phyloP scores from a whole-genome alignment of 2,797 vertebrate species.

The Centropyge bicolor region DNA sequence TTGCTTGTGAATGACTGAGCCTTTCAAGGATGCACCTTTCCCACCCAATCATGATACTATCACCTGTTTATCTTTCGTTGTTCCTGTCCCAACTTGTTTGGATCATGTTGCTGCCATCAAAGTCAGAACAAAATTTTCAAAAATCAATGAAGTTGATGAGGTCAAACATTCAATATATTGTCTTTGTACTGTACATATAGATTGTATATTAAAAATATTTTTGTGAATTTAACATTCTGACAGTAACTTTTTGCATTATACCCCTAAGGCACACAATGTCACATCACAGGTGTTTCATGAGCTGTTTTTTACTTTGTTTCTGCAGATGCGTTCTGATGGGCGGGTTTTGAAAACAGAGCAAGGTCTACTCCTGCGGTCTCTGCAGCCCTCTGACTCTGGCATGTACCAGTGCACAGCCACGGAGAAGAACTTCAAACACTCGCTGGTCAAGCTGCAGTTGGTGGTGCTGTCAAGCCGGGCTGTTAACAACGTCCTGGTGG shows the following conservation, averaged over 20 bases:
- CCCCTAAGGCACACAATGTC: not conserved
- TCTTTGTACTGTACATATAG: too few relatives aligned
- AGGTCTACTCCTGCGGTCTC: slow-evolving; percentile 91
- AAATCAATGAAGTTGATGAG: too few relatives aligned
- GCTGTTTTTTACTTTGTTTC: slow-evolving; percentile 16
- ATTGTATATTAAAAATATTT: too few relatives aligned
- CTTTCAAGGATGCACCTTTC: too few relatives aligned
- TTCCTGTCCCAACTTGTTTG: too few relatives aligned
- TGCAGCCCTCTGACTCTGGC: slow-evolving; percentile 91
- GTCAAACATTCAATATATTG: too few relatives aligned
- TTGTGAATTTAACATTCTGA: not conserved
- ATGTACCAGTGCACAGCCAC: slow-evolving; percentile 96
- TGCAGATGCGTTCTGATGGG: slow-evolving; percentile 89
- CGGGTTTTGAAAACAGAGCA: slow-evolving; percentile 94
- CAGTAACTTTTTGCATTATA: not conserved
- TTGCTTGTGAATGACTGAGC: too few relatives aligned
- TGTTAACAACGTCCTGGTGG: slow-evolving; percentile 88
- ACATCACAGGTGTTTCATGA: slow-evolving; percentile 4
- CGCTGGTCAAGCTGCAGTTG: slow-evolving; percentile 92
- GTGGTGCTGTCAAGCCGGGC: slow-evolving; percentile 91
- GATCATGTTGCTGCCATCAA: too few relatives aligned
- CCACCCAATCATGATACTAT: too few relatives aligned
- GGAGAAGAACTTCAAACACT: slow-evolving; percentile 98
- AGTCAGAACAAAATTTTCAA: too few relatives aligned
- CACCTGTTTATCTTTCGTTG: too few relatives aligned